These are phyloP conservation scores for Heliconius himera DNA, from an alignment of 1,140 invertebrate species.

Conservation along the genomic window DNA sequence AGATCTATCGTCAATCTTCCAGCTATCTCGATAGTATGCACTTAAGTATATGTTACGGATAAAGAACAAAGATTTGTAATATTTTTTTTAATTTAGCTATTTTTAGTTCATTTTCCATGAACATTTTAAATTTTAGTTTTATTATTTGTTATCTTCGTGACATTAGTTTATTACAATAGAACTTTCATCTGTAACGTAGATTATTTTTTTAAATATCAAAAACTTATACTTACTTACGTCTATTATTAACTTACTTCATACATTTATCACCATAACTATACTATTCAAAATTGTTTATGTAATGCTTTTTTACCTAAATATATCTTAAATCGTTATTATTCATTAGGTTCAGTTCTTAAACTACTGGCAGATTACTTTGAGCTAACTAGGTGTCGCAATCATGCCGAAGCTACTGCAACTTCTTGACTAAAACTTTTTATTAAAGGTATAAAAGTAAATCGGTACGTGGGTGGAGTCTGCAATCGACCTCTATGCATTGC, in stretches of 20 bases:
- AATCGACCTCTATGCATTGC: slow-evolving; percentile 20
- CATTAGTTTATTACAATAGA: no score
- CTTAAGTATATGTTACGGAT: background rate
- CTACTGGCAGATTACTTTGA: background rate
- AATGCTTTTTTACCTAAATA: background rate
- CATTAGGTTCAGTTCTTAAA: background rate
- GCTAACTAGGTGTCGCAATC: slow-evolving; percentile 7
- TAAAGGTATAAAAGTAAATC: slow-evolving; percentile 33
- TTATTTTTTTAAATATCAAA: background rate
- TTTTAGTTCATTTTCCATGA: background rate
- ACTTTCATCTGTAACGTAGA: no score
- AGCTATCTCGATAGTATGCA: slow-evolving; percentile 1
- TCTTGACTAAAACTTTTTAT: slow-evolving; percentile 29
- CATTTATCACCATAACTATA: no score
- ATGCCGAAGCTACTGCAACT: background rate
- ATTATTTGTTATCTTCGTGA: no score
- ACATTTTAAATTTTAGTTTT: background rate
- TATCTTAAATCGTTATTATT: background rate
- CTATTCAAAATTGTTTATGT: background rate
- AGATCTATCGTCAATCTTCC: background rate
- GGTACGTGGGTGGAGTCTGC: slow-evolving; percentile 19
- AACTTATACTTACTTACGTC: background rate
- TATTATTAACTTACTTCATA: no score
- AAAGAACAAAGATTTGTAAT: background rate
- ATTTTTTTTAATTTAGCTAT: background rate